Percentiles rank a stretch among this genome's conserved stretches.
These are phyloP conservation scores for Aleiodes leptofemur DNA, from an alignment of 2,888 invertebrate species.

Conservation along the genomic window DNA sequence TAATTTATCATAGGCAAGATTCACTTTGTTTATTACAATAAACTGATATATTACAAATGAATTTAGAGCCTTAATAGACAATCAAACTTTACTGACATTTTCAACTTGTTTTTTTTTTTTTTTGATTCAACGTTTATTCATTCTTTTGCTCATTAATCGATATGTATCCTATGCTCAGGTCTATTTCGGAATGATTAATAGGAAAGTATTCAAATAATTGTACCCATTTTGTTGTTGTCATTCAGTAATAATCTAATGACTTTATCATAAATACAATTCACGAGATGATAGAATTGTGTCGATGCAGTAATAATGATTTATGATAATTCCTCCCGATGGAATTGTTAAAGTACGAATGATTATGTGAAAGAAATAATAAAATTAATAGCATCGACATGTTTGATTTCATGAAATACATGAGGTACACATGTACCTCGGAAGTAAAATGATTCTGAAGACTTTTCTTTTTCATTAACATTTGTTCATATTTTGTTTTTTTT, in stretches of 20 bases:
- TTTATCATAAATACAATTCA: conserved; percentile 44
- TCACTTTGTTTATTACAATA: conserved; percentile 73
- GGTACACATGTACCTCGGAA: conserved; percentile 35
- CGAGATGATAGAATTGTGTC: conserved; percentile 13
- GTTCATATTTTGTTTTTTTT: not conserved
- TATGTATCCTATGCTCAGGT: conserved; percentile 70
- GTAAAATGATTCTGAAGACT: conserved; percentile 32
- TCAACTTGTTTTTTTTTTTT: conserved; percentile 45
- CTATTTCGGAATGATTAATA: conserved; percentile 63
- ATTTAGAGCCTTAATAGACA: conserved; percentile 72
- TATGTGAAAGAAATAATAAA: conserved; percentile 32
- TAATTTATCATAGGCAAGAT: conserved; percentile 55
- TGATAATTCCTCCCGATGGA: not conserved
- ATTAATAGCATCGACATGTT: conserved; percentile 39
- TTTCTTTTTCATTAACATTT: conserved; percentile 1
- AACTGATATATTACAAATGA: conserved; percentile 74
- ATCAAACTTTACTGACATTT: conserved; percentile 64
- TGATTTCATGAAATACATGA: conserved; percentile 44
- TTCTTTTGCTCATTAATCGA: conserved; percentile 49
- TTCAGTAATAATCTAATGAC: conserved; percentile 53
- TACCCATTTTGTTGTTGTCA: conserved; percentile 60
- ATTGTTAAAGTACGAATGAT: not conserved
- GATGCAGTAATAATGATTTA: conserved; percentile 9
- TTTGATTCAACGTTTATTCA: conserved; percentile 35
- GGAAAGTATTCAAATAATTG: conserved; percentile 65